A percentile compares a stretch with the other conserved stretches of the same genome.
These are phyloP conservation scores for Tridacna crocea DNA, from an alignment of 2,888 invertebrate species.

Conservation along the genomic window DNA sequence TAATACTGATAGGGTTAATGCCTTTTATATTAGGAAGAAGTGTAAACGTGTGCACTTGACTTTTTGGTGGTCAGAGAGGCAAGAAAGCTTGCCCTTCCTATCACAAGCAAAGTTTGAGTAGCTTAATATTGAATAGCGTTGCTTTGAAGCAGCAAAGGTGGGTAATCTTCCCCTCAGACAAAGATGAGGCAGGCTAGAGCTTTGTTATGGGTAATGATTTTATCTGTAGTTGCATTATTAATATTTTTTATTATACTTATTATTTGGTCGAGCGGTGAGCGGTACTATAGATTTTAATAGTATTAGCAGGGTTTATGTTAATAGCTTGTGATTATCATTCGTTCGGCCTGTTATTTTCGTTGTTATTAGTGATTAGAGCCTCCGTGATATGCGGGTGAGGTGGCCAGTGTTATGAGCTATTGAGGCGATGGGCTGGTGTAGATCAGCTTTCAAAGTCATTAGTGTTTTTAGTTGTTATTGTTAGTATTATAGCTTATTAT, in stretches of 20 bases:
- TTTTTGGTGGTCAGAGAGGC: slow-evolving; percentile 8
- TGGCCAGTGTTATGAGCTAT: not conserved
- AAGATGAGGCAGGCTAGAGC: not conserved
- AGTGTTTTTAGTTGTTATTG: not conserved
- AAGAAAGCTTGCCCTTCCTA: not conserved
- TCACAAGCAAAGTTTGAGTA: not conserved
- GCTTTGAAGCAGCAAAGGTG: slow-evolving; percentile 12
- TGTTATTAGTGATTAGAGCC: not conserved
- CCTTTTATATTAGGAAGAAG: not conserved
- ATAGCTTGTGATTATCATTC: not conserved
- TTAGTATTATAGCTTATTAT: not conserved
- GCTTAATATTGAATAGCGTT: not conserved
- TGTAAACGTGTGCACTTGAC: not conserved
- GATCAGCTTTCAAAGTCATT: not conserved
- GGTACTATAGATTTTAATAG: slow-evolving; percentile 7
- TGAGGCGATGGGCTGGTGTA: not conserved
- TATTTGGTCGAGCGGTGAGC: slow-evolving; percentile 13
- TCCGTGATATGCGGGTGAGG: not conserved
- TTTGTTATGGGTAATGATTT: not conserved
- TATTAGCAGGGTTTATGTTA: not conserved
- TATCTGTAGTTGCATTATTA: not conserved
- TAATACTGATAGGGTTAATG: not conserved
- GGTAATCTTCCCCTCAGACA: not conserved
- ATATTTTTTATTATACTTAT: not conserved
- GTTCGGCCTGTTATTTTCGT: not conserved